Evolutionary conservation across 1,140 invertebrate genomes (phyloP), one percentile per base, ranked within the genome.

Genomic region (Drosophila prosaltans): DNA sequence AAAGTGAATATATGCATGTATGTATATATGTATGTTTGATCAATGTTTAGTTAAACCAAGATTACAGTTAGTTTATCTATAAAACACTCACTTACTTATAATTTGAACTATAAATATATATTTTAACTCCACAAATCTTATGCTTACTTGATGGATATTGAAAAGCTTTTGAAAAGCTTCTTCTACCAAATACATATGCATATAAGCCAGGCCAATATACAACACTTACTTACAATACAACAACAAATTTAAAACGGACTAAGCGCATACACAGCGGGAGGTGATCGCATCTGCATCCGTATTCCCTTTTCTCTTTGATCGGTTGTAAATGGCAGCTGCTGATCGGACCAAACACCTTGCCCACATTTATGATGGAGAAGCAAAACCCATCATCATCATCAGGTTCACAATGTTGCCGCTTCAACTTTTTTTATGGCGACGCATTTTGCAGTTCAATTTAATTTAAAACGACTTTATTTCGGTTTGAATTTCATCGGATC

Each of bases 391-490:
- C 16, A 16, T 16, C 71, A 68, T 69, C 75, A 69, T 64, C 74
- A 59, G 59, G 26, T 28, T 55, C 36, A 88, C 82, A 86, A 82
- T 86, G 82, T 88, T 55, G 21, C 24, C n/a, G 60, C 41, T 16
- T 68, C 10, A 67, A 57, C 45, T 63, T 85, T 54, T 63, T 86
- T 86, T 81, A 81, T 59, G 71, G 36, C 48, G 64, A 67, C 69
- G 67, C 74, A 72, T 86, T 88, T 86, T 77, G 82, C 82, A 86
- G 88, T 86, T 86, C 82, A 88, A 84, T 74, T 86, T 88, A 86
- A 86, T 86, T 86, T 80, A 80, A 83, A 77, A 88, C 82, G 82
- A 86, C 82, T 86, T 86, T 80, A 86, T 86, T 88, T 83, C 80
- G 77, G 73, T 68, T 36, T 48, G n/a, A 60, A 26, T 36, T 32